phyloP scores from a whole-genome alignment of 2,888 invertebrate species.

The Tenthredo notha region DNA sequence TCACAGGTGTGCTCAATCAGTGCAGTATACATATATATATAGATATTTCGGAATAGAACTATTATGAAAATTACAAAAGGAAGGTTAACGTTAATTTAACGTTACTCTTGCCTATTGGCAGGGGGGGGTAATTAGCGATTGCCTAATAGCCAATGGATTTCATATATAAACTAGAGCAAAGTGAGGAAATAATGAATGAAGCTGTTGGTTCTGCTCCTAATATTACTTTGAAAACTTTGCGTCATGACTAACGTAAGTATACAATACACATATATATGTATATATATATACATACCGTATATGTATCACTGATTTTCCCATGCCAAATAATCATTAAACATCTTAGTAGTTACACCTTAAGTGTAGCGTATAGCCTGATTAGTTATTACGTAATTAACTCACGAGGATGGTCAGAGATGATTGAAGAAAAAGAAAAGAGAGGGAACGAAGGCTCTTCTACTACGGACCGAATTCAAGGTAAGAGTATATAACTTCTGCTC shows the following conservation, averaged over 20 bases:
- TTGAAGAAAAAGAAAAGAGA: neutral
- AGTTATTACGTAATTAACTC: constrained; percentile 12
- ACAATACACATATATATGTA: neutral
- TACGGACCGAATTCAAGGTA: neutral
- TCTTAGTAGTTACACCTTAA: neutral
- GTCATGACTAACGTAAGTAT: neutral
- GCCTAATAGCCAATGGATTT: constrained; percentile 65
- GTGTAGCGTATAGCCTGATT: neutral
- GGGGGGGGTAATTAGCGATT: constrained; percentile 67
- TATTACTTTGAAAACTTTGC: neutral
- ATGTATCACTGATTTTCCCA: neutral
- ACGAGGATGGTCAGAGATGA: constrained; percentile 11
- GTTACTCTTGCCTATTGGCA: constrained; percentile 56
- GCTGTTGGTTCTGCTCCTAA: neutral
- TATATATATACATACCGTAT: neutral
- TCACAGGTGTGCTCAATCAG: constrained; percentile 28
- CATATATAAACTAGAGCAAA: constrained; percentile 64
- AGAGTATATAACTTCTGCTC: neutral
- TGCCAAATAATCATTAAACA: neutral
- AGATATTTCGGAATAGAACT: constrained; percentile 7
- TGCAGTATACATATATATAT: neutral
- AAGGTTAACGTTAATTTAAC: constrained; percentile 53
- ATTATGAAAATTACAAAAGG: constrained; percentile 26
- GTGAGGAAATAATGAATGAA: constrained; percentile 46
- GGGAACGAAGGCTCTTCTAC: neutral